A percentile compares a stretch with the other conserved stretches of the same genome.
Evolutionary conservation across 2,113 vertebrate genomes (phyloP).

Genomic region (Brachyhypopomus occidentalis): DNA sequence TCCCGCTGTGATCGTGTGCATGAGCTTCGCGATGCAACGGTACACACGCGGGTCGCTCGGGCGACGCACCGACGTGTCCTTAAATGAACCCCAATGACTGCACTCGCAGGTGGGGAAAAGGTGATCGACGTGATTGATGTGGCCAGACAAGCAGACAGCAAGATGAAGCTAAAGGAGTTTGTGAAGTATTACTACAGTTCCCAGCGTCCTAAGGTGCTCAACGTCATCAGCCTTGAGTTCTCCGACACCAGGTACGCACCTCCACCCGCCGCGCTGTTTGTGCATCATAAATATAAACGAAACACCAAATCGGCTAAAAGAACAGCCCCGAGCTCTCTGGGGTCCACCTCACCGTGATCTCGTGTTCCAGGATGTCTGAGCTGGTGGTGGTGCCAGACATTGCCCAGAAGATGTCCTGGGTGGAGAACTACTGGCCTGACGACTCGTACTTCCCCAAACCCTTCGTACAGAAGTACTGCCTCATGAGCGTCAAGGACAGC

Average conservation of each 20-base stretch:
- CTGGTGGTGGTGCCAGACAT: constrained; percentile 95
- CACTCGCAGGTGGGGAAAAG: constrained; percentile 88
- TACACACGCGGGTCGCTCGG: no score
- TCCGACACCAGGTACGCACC: constrained; percentile 93
- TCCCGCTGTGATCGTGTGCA: no score
- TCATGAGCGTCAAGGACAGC: constrained; percentile 97
- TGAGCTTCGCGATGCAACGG: no score
- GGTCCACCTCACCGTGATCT: constrained; percentile 30
- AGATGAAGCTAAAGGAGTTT: constrained; percentile 96
- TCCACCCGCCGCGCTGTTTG: background rate
- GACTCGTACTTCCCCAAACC: constrained; percentile 98
- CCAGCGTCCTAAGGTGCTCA: constrained; percentile 93
- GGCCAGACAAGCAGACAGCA: constrained; percentile 97
- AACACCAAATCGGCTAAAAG: background rate
- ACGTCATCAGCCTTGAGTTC: constrained; percentile 99
- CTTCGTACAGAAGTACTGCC: constrained; percentile 98
- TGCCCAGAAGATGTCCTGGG: constrained; percentile 97
- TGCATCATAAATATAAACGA: background rate
- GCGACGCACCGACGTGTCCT: background rate
- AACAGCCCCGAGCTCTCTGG: background rate
- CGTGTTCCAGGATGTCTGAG: constrained; percentile 87
- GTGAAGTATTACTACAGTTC: constrained; percentile 91
- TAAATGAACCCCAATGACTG: constrained; percentile 29
- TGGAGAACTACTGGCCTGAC: constrained; percentile 99
- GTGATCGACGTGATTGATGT: constrained; percentile 98